Base-by-base conservation (phyloP, 2,113 vertebrate species). In the Platichthys stellatus region DNA sequence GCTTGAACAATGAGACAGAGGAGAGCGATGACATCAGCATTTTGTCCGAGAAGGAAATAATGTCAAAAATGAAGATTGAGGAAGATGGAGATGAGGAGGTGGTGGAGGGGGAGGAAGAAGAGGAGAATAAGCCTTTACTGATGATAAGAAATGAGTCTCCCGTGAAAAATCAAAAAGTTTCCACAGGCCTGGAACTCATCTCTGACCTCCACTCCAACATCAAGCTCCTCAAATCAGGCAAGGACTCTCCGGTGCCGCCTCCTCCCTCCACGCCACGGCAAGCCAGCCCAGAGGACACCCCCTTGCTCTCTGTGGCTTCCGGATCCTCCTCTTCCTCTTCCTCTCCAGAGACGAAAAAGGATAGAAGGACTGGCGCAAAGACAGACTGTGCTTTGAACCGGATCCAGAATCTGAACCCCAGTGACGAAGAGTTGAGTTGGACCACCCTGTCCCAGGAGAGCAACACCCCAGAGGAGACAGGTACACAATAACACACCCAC, bases 371-470 rank as follows among this genome's bases (percentile, higher is more conserved):
- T 0, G 98, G 97, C 0, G 97, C 97, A 56, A 98, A 98, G 91
- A 98, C 97, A 0, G 97, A 98, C 72, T 98, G 97, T 2, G 97
- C 97, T 0, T 94, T 99, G 43, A 97, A 98, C 69, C 95, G 97
- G 69, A 99, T 99, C 92, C 97, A 98, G 91, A 99, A 97, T 91
- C 90, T 98, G 86, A 97, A 96, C 3, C 96, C 96, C 0, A 99
- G 98, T 0, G 98, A 99, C 3, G 98, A 99, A 86, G 98, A 99
- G 86, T 95, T 97, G 67, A 99, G 97, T 90, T 99, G 98, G 98
- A 98, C 98, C 3, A 98, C 97, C 0, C 83, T 99, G 89, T 99
- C 98, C 56, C 97, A 99, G 75, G 98, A 98, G 89, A 99, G 97
- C 0, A 95, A 95, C 88, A 97, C 97, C 0, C 96, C 97, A 0